phyloP scores from a whole-genome alignment of 2,113 vertebrate species.

The Spheniscus mendiculus region DNA sequence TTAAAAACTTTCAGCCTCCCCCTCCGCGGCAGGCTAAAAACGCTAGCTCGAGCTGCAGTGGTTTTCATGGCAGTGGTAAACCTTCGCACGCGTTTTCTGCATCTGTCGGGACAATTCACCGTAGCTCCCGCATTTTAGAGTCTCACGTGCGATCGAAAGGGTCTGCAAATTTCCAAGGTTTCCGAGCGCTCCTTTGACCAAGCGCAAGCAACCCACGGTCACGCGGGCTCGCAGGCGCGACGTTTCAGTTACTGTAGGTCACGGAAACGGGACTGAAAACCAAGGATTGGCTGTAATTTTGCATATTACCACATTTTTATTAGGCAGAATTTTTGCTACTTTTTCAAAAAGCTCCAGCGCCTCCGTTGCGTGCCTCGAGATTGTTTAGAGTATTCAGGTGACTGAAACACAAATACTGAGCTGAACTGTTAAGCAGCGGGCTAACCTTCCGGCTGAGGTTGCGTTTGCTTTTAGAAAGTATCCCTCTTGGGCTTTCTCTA shows the following conservation, averaged over 20 bases:
- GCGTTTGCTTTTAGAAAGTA: neutral
- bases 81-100: accelerated
- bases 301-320: neutral
- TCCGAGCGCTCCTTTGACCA: neutral
- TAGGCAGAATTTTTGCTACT: neutral
- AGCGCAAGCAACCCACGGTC: neutral
- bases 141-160: accelerated
- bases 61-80: neutral
- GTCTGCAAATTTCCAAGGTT: neutral
- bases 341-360: neutral
- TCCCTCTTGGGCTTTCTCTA: neutral
- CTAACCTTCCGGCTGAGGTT: neutral
- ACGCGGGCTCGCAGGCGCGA: accelerated
- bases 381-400: neutral
- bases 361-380: neutral
- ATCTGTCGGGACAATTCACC: neutral
- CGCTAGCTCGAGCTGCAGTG: neutral
- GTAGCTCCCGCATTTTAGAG: neutral
- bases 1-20: neutral
- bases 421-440: neutral
- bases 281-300: neutral
- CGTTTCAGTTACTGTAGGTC: neutral
- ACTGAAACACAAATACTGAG: neutral
- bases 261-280: neutral
- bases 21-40: neutral